Conservation (phyloP, 30 jellyfish, hydroid and myxozoan species). For the Morbakka virulenta region DNA sequence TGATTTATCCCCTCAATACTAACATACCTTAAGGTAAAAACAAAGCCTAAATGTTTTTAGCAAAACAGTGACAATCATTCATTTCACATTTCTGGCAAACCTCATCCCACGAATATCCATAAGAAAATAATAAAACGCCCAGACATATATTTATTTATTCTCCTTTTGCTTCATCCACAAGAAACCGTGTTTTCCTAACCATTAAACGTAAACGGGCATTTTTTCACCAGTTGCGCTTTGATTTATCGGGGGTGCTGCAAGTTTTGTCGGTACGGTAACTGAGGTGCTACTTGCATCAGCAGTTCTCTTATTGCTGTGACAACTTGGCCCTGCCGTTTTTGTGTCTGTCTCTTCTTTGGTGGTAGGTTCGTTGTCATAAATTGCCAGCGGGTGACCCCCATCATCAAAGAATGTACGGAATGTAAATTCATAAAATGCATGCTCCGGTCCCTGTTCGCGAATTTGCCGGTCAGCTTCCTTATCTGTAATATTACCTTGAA, state of each 20-base stretch:
- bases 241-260: conserved; percentile 77
- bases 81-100: too few species aligned
- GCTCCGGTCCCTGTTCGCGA: conserved; percentile 78
- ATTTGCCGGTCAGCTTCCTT: conserved; percentile 56
- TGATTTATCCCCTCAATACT: too few species aligned
- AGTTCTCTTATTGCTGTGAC: conserved; percentile 60
- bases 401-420: conserved; percentile 98
- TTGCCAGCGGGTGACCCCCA: conserved; percentile 88
- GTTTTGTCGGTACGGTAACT: conserved; percentile 86
- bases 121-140: too few species aligned
- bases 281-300: conserved; percentile 83
- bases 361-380: conserved; percentile 36
- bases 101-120: too few species aligned
- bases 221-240: conserved; percentile 71
- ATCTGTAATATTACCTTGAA: conserved; percentile 31
- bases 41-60: too few species aligned
- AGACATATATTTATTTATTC: too few species aligned
- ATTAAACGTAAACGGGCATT: conserved; percentile 93
- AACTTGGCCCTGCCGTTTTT: conserved; percentile 4
- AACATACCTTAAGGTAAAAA: too few species aligned
- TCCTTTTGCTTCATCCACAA: too few species aligned
- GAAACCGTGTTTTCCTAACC: too few species aligned
- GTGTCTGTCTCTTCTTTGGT: conserved; percentile 1
- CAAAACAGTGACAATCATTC: too few species aligned
- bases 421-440: conserved; percentile 96